Evolutionary conservation across 2,113 vertebrate species (phyloP), one percentile per base, ranked within the genome.

Genomic region (Pardalotus punctatus): DNA sequence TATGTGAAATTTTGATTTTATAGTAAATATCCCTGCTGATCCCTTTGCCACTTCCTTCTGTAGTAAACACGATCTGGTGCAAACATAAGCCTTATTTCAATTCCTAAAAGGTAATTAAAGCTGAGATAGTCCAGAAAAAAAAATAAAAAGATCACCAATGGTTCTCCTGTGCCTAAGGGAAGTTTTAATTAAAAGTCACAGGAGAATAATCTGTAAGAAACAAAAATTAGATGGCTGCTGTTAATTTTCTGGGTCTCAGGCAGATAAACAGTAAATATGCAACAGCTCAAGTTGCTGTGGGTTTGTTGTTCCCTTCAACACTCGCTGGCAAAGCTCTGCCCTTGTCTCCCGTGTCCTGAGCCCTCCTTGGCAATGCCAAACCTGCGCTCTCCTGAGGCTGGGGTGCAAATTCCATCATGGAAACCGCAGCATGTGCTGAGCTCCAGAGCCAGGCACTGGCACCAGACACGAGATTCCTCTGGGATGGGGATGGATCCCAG

Each of bases 181-280:
- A 96, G 80, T 81, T 96, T 91, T 93, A 96, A 97, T 95, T 96
- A 93, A 94, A 94, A 95, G 64, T 93, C 96, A 81, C 82, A 76
- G 72, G 90, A 95, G 90, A 92, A 92, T 86, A 88, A 95, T 88
- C 86, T 74, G 51, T 71, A 72, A 84, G 90, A 93, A 92, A 93
- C 76, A 86, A 92, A 96, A 95, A 71, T 42, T 82, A 90, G 61
- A 86, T 56, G 61, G 82, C 60, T 93, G 85, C 67, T 96, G 82
- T 85, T 93, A 81, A 91, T 90, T 92, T 94, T 82, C 76, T 74
- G 54, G 9, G 60, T 93, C 72, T 81, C 69, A 67, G 74, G 66
- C 28, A 92, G 87, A 94, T 82, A 73, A 94, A 85, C 76, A 90
- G 76, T 81, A 94, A 96, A 94, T 51, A 86, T 10, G 6, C 76